phyloP scores from a whole-genome alignment of 2,113 vertebrate genomes.

The Oceanites oceanicus region DNA sequence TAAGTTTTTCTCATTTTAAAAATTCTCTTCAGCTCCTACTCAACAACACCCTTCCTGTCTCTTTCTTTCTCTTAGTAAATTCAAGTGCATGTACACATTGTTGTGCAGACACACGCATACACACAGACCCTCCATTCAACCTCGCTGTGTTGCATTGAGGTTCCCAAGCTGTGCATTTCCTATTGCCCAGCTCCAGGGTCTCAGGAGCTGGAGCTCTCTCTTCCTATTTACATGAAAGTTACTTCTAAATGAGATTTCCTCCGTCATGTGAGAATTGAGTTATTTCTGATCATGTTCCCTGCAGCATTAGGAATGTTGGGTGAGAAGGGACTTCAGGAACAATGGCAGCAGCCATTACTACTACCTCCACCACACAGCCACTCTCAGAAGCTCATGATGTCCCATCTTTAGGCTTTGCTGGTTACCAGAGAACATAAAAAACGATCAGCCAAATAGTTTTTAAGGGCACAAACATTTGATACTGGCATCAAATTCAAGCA shows the following conservation, averaged over 20 bases:
- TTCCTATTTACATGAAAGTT: background rate
- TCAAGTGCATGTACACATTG: background rate
- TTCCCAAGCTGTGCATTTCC: background rate
- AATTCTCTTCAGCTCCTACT: background rate
- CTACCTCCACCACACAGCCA: background rate
- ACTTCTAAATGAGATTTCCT: background rate
- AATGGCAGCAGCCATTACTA: background rate
- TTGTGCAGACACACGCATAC: background rate
- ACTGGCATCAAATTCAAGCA: background rate
- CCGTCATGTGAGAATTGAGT: background rate
- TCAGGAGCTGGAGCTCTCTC: background rate
- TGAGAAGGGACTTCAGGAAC: background rate
- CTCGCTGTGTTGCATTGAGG: accelerated
- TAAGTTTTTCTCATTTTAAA: background rate
- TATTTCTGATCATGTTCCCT: background rate
- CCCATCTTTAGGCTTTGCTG: background rate
- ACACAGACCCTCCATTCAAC: background rate
- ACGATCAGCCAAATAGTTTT: background rate
- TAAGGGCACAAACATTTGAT: background rate
- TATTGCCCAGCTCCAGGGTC: background rate
- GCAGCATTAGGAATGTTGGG: background rate
- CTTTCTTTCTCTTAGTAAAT: background rate
- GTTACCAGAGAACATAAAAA: background rate
- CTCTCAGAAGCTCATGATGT: background rate
- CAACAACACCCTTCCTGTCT: background rate